Base-by-base conservation (phyloP, 2,797 vertebrate genomes). In the Sebastolobus alascanus region DNA sequence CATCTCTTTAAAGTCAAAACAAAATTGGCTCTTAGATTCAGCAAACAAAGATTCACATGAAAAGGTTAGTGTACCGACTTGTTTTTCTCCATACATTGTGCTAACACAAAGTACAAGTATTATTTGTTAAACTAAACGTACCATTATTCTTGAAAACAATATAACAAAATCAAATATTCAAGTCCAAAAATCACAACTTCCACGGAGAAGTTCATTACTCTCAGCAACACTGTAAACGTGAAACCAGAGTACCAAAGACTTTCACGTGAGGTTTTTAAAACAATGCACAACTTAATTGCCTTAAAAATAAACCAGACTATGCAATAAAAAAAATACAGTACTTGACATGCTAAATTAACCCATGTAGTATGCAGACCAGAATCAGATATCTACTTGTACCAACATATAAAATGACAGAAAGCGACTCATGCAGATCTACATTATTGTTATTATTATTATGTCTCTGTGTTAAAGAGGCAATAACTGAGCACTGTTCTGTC, bases 281-380 rank as follows among this genome's bases (percentile, higher is more conserved):
- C 52, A 55, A 22, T 73, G 14, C 25, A 20, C 25, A 20, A 63
- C 18, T 46, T 46, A 16, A 13, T 50, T 27, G 3, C 27, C 60
- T 65, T 63, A 63, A 52, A 68, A 84, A 70, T 37, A 18, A 64
- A 29, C 25, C 20, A 64, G 4, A 35, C 29, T 37, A 38, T 25
- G 22, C 11, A 59, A n/a, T 52, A 67, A 38, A 68, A 31, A 54
- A 59, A 63, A 33, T 56, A 77, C 38, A 78, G 68, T 82, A 84
- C 65, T 61, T n/a, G 43, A 58, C 37, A 33, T 50, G 67, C n/a
- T 79, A 52, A 64, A n/a, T 20, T 9, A 50, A 55, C 40, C 9
- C 12, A 46, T 33, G 68, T 43, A 33, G 68, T 46, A 25, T 38
- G 52, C 29, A 69, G 10, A 50, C 13, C 29, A 74, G 12, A 38